Conservation (phyloP, 2,113 vertebrate genomes). For the Dinomys branickii region DNA sequence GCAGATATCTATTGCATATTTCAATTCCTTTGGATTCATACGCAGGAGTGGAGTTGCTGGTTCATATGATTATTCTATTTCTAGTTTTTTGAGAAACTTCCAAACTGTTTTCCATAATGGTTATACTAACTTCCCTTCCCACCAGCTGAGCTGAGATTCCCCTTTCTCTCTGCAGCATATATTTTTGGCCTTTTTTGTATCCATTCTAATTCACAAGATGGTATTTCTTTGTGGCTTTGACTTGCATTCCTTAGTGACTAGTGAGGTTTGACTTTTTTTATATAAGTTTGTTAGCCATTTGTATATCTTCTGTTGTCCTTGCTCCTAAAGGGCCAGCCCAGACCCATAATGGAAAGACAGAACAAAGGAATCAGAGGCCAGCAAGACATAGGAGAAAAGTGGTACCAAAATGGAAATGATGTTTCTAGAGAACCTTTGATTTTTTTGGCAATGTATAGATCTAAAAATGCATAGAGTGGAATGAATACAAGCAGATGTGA, state of each 20-base stretch:
- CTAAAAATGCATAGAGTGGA: neutral
- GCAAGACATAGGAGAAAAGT: neutral
- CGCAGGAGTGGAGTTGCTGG: neutral
- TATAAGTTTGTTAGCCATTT: neutral
- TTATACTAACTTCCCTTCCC: neutral
- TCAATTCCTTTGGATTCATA: neutral
- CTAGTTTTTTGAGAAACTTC: neutral
- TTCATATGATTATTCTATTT: neutral
- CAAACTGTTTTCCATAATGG: neutral
- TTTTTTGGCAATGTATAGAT: no score
- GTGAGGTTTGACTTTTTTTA: neutral
- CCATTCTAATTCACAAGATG: neutral
- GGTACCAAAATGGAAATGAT: neutral
- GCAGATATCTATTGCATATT: neutral
- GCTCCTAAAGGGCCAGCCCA: neutral
- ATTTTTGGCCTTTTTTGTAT: neutral
- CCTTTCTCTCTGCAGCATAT: neutral
- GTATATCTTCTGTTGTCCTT: neutral
- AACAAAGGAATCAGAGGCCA: no score
- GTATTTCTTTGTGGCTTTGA: neutral
- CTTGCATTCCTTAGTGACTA: neutral
- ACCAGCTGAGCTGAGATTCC: no score
- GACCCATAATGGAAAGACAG: neutral
- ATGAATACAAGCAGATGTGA: neutral
- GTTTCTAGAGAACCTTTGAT: neutral